Evolutionary conservation across 2,888 invertebrate species (phyloP), one percentile per base, ranked within the genome.

Genomic region (Lottia gigantea): DNA sequence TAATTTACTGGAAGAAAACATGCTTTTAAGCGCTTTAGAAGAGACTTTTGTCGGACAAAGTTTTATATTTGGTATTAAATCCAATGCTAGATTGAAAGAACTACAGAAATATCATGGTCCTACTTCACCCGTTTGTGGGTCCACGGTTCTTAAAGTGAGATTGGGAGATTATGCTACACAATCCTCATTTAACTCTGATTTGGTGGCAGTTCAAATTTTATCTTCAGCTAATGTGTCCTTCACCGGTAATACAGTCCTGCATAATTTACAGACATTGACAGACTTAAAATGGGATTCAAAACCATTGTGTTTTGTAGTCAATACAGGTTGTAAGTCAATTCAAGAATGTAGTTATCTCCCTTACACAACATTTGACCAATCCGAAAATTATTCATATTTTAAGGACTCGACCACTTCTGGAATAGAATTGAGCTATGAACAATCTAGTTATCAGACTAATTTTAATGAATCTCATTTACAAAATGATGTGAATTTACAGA

Each of bases 51-150:
- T 72, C 25, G 76, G 76, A 15, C 61, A 71, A 12, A 47, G 64
- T 47, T 76, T 67, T 64, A 63, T 72, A 47, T 74, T 76, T 69
- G 72, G 76, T 16, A 64, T 76, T 3, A 70, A 66, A 45, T 66
- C 67, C 65, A 40, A 55, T 55, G 55, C 55, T 23, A 55, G 19
- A 55, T 23, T 55, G 19, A 55, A 11, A 11, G 55, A 55, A 55
- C 6, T 55, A 14, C 55, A 55, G 23, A 55, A 55, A 55, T 23
- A 23, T 23, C 55, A 55, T 23, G 19, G 55, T 46, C 15, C 47
- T 15, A 16, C 26, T 7, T 19, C 68, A 31, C 19, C 23, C 23
- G 45, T 61, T 45, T 40, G 26, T 46, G 45, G 23, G 16, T 62
- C 69, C 31, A 64, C 46, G 4, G 7, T 46, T 31, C 64, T 64